These are phyloP conservation scores for Frieseomelitta varia DNA, from an alignment of 1,140 invertebrate genomes.

Conservation along the genomic window DNA sequence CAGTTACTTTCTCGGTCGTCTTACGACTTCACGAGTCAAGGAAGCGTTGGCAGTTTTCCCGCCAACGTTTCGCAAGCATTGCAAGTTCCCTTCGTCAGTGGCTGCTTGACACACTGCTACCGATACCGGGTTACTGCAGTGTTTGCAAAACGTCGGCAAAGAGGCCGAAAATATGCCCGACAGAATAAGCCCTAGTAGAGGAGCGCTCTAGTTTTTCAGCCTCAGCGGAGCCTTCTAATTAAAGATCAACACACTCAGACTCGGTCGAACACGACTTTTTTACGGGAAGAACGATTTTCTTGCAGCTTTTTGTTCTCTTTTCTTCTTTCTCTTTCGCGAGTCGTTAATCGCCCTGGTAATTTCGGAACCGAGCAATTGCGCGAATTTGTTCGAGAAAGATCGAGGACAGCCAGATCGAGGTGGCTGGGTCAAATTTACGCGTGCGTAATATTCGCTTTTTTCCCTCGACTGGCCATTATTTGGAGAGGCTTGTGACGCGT, in stretches of 20 bases:
- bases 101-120: conserved; percentile 38
- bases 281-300: not conserved
- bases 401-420: too few relatives aligned
- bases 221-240: not conserved
- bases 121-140: conserved; percentile 11
- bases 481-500: conserved; percentile 4
- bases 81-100: conserved; percentile 27
- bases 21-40: not conserved
- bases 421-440: conserved; percentile 48
- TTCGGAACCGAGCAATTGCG: not conserved
- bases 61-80: conserved; percentile 28
- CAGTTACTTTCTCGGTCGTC: not conserved
- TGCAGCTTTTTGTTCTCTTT: not conserved
- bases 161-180: conserved; percentile 10
- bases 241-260: not conserved
- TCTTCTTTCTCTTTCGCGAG: too few relatives aligned
- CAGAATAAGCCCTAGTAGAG: too few relatives aligned
- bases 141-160: conserved; percentile 25
- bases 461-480: conserved; percentile 47
- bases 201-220: not conserved
- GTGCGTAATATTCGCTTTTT: conserved; percentile 42
- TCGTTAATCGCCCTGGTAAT: too few relatives aligned
- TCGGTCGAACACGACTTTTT: not conserved
- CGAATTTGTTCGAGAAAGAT: conserved; percentile 23
- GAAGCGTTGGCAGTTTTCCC: conserved; percentile 19